A percentile compares a stretch with the other conserved stretches of the same genome.
phyloP scores from a whole-genome alignment of 2,888 invertebrate genomes.

The Drosophila multiciliata region DNA sequence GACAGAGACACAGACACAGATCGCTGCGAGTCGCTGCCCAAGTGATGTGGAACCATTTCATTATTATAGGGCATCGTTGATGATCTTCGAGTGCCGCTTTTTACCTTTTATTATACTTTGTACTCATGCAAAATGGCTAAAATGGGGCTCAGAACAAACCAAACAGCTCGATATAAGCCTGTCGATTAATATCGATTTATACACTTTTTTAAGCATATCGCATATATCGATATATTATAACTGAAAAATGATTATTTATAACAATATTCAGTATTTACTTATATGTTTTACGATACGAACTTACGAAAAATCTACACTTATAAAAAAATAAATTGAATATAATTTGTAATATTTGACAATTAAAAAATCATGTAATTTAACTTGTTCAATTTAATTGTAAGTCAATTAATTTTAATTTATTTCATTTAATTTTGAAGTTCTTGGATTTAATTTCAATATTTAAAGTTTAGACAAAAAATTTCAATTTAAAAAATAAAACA shows the following conservation, averaged over 20 bases:
- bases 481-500: background rate
- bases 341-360: background rate
- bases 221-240: background rate
- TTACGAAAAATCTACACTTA: background rate
- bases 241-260: background rate
- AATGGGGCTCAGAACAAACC: background rate
- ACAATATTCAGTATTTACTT: background rate
- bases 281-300: background rate
- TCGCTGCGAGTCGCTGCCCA: conserved; percentile 4
- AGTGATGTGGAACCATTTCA: conserved; percentile 56
- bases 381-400: background rate
- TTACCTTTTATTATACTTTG: conserved; percentile 2
- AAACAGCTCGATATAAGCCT: background rate
- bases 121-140: background rate
- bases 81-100: conserved; percentile 31
- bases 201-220: background rate
- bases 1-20: conserved; percentile 15
- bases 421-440: background rate
- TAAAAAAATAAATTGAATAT: background rate
- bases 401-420: background rate
- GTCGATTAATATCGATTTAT: background rate
- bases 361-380: background rate
- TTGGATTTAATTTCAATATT: background rate
- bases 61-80: conserved; percentile 69
- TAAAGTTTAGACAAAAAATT: background rate